Evolutionary conservation across 2,113 vertebrate genomes (phyloP).

Genomic region (Carassius auratus): DNA sequence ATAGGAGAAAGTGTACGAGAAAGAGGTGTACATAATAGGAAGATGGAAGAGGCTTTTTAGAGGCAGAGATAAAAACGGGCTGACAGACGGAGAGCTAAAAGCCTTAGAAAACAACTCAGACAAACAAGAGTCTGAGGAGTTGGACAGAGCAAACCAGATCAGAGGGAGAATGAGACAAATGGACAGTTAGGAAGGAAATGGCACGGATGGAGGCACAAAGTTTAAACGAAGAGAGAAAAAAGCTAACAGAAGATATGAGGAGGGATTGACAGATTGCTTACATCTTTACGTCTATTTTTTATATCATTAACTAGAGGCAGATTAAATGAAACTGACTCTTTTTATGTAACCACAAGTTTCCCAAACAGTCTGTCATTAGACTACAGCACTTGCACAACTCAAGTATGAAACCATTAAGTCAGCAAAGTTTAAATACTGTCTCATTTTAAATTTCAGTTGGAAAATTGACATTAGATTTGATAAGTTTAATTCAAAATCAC

Average conservation of each 20-base stretch:
- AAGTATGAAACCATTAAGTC: background rate
- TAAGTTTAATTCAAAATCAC: background rate
- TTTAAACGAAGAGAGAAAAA: background rate
- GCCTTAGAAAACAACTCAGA: background rate
- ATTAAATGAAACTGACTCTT: background rate
- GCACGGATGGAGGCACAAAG: background rate
- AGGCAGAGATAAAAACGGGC: background rate
- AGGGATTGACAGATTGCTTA: background rate
- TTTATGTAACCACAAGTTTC: background rate
- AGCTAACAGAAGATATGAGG: background rate
- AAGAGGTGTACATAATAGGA: conserved; percentile 10
- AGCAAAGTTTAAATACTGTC: background rate
- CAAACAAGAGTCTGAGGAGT: background rate
- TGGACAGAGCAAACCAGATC: conserved; percentile 13
- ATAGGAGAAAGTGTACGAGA: background rate
- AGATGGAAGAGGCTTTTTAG: conserved; percentile 13
- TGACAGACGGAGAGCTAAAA: conserved; percentile 27
- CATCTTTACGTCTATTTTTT: background rate
- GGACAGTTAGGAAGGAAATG: background rate
- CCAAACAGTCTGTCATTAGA: background rate
- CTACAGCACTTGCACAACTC: background rate
- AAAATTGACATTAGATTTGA: background rate
- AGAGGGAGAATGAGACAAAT: conserved; percentile 17
- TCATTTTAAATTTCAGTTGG: background rate
- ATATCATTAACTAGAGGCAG: background rate